Conservation (phyloP, 2,888 invertebrate genomes). For the Folsomia manolachei region DNA sequence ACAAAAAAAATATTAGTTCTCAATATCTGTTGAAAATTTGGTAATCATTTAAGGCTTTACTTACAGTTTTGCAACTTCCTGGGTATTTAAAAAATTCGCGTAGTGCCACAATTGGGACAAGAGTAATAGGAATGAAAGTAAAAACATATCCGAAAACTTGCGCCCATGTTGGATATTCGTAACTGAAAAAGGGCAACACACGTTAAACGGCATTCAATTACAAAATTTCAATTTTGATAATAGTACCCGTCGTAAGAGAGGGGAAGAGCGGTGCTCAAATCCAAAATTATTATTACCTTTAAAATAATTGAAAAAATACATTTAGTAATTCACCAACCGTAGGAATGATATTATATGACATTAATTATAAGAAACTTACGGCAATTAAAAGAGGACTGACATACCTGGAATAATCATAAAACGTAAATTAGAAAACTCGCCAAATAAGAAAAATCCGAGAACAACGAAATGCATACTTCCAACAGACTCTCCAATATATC, state of each 20-base stretch:
- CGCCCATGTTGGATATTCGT: conserved; percentile 69
- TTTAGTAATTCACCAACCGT: too few relatives aligned
- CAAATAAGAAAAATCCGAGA: too few relatives aligned
- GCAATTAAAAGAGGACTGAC: conserved; percentile 74
- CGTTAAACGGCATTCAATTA: conserved; percentile 53
- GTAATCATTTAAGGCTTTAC: conserved; percentile 14
- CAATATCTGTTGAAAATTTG: not conserved
- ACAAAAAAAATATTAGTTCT: conserved; percentile 4
- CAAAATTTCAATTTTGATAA: conserved; percentile 65
- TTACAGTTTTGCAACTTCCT: conserved; percentile 68
- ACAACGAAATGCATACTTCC: too few relatives aligned
- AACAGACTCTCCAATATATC: conserved; percentile 77
- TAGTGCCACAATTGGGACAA: conserved; percentile 68
- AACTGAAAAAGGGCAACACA: too few relatives aligned
- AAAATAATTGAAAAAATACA: too few relatives aligned
- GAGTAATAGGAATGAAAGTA: conserved; percentile 69
- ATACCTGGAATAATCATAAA: too few relatives aligned
- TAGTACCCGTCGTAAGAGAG: conserved; percentile 56
- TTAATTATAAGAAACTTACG: conserved; percentile 59
- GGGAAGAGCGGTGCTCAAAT: conserved; percentile 42
- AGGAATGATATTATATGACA: too few relatives aligned
- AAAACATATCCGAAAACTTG: conserved; percentile 69
- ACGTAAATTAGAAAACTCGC: too few relatives aligned
- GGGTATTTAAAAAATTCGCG: conserved; percentile 64
- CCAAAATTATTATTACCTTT: conserved; percentile 48